Base-by-base conservation (phyloP, 2,113 vertebrate species). In the pig (Sus scrofa) region DNA sequence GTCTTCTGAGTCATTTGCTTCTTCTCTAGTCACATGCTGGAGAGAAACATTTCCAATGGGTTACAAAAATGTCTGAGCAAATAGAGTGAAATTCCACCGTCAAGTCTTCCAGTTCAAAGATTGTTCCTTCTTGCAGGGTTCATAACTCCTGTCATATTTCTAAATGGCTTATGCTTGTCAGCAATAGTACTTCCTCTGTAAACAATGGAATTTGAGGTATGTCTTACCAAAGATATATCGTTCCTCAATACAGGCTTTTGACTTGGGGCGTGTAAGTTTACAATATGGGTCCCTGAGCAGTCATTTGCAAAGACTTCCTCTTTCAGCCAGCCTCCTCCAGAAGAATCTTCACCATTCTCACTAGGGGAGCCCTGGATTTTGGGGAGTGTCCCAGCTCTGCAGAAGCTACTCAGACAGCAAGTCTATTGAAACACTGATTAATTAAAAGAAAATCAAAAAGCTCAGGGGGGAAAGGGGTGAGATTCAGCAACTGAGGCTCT, bases 91-190 rank as follows among this genome's bases (percentile, higher is more conserved):
- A 93, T 83, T 37, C 89, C 52, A 11, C 7, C 0, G 15, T 70
- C 82, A 27, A 93, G 24, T 7, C 65, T 84, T 71, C 50, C 24
- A 7, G 92, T 3, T 34, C 34, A 20, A 39, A 89, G 32, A 39
- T 4, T 20, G 71, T 52, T 82, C 73, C 65, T 91, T 65, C 82
- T 82, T 26, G 50, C 71, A 30, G 89, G 73, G 34, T 18, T 78
- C 58, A 2, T 16, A 50, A 67, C 39, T 77, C 79, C 60, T 30
- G 58, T 63, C 82, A 22, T 90, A 95, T 95, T 88, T 96, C 95
- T 94, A 68, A 78, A 14, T 54, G 82, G 94, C 95, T 93, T 86
- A 93, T 1, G 27, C 89, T 83, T 96, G 97, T 95, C 94, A 91
- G 92, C 94, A 68, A 39, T 15, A 50, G 56, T 7, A 19, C 86